Base-by-base conservation (phyloP, 1,140 invertebrate species). In the Macrobrachium rosenbergii region DNA sequence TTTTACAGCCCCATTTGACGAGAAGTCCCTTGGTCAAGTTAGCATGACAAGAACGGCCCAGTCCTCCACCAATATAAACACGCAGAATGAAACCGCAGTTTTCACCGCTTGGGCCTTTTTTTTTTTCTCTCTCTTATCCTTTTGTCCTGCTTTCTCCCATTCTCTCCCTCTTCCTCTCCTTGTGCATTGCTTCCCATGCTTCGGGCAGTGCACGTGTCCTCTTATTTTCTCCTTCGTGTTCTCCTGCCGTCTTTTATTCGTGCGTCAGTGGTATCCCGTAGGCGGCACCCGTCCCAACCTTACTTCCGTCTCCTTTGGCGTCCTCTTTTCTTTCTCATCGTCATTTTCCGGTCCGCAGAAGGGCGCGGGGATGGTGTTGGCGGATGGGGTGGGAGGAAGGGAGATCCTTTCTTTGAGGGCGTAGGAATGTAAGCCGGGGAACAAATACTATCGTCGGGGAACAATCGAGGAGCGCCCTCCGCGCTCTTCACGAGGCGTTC, bases 121-220 rank as follows among this genome's bases (percentile, higher is more conserved):
- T 60, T 23, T 60, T n/a, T 28, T 58, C 5, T 79, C 28, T 79
- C 52, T 37, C 58, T 60, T 79, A 45, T 79, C 76, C 62, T 59
- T 79, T 59, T 79, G 52, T 79, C 76, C 62, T 59, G 58, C 76
- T 79, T 59, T 79, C 76, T 77, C 76, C 62, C 76, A 60, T 59
- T 79, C 76, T 28, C 69, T 73, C 28, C 45, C 69, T 73, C 21
- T 73, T 28, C 19, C 69, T 11, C 23, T 37, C 23, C 8, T 19
- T 37, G 12, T 11, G 16, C 45, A 16, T 28, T 2, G 14, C 23
- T 73, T 3, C 23, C 19, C 23, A 73, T 11, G 19, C 21, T 10
- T 75, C 58, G 23, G 28, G 28, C 28, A 37, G 28, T 37, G 28
- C 28, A 37, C 28, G 28, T 37, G 28, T 37, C 28, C 28, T 37